Percentiles rank a stretch among this genome's conserved stretches.
Evolutionary conservation across 2,888 invertebrate species (phyloP).

Genomic region (Drosophila anomelani): DNA sequence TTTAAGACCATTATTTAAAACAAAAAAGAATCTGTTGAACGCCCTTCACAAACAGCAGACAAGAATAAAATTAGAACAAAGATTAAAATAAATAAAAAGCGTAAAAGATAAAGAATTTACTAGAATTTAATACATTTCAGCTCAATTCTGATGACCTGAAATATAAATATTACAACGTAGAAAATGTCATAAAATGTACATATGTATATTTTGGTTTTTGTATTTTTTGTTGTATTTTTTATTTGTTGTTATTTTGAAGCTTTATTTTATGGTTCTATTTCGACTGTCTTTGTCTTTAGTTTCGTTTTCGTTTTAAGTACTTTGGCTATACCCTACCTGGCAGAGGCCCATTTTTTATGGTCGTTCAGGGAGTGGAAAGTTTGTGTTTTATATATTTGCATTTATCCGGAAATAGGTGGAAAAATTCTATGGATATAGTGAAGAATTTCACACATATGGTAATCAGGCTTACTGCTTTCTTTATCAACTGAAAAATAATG

Average conservation of each 20-base stretch:
- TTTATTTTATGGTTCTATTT: constrained; percentile 16
- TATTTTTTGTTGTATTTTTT: constrained; percentile 1
- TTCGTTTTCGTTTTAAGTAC: constrained; percentile 26
- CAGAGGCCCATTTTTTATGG: constrained; percentile 1
- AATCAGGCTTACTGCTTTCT: not conserved
- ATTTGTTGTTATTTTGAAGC: constrained; percentile 13
- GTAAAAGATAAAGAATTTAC: constrained; percentile 48
- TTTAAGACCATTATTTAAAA: constrained; percentile 44
- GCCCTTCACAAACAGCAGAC: constrained; percentile 25
- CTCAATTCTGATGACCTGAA: constrained; percentile 21
- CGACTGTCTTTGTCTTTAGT: constrained; percentile 11
- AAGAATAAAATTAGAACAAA: constrained; percentile 24
- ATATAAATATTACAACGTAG: constrained; percentile 39
- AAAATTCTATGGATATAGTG: not conserved
- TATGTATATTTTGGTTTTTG: not conserved
- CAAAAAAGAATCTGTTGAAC: constrained; percentile 34
- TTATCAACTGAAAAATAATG: constrained; percentile 1
- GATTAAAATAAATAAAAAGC: constrained; percentile 19
- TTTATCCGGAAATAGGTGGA: constrained; percentile 6
- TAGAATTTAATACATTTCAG: constrained; percentile 53
- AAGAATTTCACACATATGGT: not conserved
- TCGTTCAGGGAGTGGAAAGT: constrained; percentile 9
- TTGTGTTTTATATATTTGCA: not conserved
- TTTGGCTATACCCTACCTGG: constrained; percentile 13
- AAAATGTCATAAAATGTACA: constrained; percentile 17